Evolutionary conservation across 2,888 invertebrate species (phyloP).

Genomic region (Leptinotarsa rubiginosa): DNA sequence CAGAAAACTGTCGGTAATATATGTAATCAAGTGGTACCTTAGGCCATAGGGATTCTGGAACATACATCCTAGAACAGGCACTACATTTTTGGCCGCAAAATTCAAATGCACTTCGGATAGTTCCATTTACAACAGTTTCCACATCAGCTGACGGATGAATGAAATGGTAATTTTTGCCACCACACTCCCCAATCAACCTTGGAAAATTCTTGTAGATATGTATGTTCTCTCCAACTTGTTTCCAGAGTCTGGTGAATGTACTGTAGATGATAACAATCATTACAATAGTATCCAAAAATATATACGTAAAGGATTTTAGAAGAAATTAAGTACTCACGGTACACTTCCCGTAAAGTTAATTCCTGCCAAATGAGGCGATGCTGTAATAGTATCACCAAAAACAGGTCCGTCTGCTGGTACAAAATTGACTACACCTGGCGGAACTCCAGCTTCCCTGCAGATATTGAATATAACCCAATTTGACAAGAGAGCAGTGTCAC

Average conservation of each 20-base stretch:
- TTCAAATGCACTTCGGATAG: conserved; percentile 94
- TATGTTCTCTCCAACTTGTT: conserved; percentile 90
- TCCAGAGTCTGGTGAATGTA: conserved; percentile 94
- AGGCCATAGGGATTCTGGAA: conserved; percentile 90
- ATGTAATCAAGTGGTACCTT: conserved; percentile 41
- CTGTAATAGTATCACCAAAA: conserved; percentile 91
- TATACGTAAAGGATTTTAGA: not conserved
- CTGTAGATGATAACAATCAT: conserved; percentile 63
- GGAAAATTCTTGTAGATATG: conserved; percentile 90
- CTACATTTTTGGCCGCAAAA: conserved; percentile 99
- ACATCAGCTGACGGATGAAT: conserved; percentile 92
- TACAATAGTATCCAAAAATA: not conserved
- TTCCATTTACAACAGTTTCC: conserved; percentile 82
- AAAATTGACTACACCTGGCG: conserved; percentile 97
- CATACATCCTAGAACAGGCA: conserved; percentile 96
- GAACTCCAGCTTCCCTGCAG: conserved; percentile 95
- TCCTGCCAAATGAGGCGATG: conserved; percentile 87
- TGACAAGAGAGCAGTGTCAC: conserved; percentile 95
- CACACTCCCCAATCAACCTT: conserved; percentile 94
- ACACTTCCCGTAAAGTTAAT: conserved; percentile 99
- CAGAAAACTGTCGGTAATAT: no score
- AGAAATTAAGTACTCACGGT: conserved; percentile 72
- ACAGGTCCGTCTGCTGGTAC: conserved; percentile 95
- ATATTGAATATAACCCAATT: conserved; percentile 95
- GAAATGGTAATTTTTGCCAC: conserved; percentile 99